Evolutionary conservation across 2,888 invertebrate species (phyloP).

Genomic region (Kryphioiulus occultus): DNA sequence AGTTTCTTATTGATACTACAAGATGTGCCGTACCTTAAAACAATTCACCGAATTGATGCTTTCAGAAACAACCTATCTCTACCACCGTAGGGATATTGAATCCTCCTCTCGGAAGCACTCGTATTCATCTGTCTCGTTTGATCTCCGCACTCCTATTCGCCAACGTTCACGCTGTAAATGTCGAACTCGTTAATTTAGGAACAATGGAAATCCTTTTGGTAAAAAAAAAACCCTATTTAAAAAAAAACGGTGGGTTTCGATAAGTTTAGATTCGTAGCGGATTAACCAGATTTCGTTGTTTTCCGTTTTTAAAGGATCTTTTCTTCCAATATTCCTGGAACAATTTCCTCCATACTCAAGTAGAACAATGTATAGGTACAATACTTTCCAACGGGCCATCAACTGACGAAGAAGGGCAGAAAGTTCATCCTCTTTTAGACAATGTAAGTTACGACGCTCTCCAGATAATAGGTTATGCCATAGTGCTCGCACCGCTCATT

Average conservation of each 20-base stretch:
- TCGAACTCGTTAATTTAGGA: conserved; percentile 69
- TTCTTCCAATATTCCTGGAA: conserved; percentile 91
- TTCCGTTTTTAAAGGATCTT: conserved; percentile 73
- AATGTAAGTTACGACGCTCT: conserved; percentile 58
- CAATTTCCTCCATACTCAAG: conserved; percentile 93
- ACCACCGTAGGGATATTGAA: conserved; percentile 76
- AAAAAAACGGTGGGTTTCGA: no score
- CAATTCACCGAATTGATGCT: conserved; percentile 56
- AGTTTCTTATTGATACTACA: no score
- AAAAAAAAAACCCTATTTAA: conserved; percentile 56
- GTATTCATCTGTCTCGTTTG: conserved; percentile 81
- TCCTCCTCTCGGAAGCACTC: conserved; percentile 79
- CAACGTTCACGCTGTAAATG: conserved; percentile 75
- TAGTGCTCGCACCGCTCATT: neutral
- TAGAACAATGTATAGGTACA: conserved; percentile 78
- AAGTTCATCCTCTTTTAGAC: conserved; percentile 60
- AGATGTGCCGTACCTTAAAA: neutral
- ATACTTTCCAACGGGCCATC: conserved; percentile 67
- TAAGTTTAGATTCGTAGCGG: neutral
- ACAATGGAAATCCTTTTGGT: conserved; percentile 69
- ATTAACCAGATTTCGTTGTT: neutral
- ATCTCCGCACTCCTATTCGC: conserved; percentile 78
- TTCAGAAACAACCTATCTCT: conserved; percentile 68
- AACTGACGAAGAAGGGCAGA: conserved; percentile 57
- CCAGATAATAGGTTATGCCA: no score